Percentiles rank a stretch among this genome's conserved stretches.
phyloP scores from a whole-genome alignment of 2,888 invertebrate species.

The Drosophila pegasa region DNA sequence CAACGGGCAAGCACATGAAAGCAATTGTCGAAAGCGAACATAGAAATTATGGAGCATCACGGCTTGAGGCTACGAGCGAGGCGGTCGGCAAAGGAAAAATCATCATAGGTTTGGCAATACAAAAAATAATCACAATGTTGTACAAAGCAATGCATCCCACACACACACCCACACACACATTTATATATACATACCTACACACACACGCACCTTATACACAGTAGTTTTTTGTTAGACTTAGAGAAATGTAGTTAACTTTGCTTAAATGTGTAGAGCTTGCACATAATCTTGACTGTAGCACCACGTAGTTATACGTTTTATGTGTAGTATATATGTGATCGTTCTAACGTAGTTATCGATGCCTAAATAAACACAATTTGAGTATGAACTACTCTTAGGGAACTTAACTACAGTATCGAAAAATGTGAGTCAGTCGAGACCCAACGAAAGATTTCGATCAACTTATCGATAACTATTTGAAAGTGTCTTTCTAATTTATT shows the following conservation, averaged over 20 bases:
- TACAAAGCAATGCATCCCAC: slow-evolving; percentile 63
- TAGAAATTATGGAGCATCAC: slow-evolving; percentile 69
- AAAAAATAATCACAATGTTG: slow-evolving; percentile 65
- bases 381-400: not conserved
- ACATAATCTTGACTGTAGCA: slow-evolving; percentile 38
- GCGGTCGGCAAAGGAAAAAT: slow-evolving; percentile 85
- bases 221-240: slow-evolving; percentile 16
- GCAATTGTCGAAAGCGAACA: slow-evolving; percentile 82
- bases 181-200: slow-evolving; percentile 4
- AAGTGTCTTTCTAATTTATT: not conserved
- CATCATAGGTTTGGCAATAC: slow-evolving; percentile 86
- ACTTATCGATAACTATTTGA: no score
- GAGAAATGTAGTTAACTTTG: slow-evolving; percentile 14
- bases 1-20: slow-evolving; percentile 74
- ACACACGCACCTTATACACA: slow-evolving; percentile 14
- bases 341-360: slow-evolving; percentile 9
- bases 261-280: slow-evolving; percentile 38
- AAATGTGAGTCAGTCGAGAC: not conserved
- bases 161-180: slow-evolving; percentile 21
- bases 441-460: not conserved
- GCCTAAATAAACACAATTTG: not conserved
- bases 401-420: not conserved
- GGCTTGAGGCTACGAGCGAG: slow-evolving; percentile 57
- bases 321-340: slow-evolving; percentile 17
- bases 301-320: slow-evolving; percentile 15